phyloP scores from a whole-genome alignment of 2,797 vertebrate species.

The Sylvia borin region DNA sequence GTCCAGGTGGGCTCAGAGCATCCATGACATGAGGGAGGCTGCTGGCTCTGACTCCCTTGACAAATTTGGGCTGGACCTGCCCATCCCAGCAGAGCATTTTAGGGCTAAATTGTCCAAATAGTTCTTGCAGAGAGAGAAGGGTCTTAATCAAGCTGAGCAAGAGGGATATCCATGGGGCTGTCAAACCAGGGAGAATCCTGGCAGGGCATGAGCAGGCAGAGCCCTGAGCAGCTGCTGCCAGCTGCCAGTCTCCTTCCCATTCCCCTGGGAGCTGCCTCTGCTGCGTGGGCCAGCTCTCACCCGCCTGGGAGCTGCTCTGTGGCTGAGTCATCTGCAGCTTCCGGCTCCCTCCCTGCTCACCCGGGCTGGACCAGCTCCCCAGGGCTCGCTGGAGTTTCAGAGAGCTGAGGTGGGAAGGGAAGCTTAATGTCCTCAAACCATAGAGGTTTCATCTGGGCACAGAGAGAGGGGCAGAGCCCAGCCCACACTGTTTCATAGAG shows the following conservation, averaged over 20 bases:
- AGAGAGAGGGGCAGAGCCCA: neutral
- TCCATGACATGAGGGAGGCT: neutral
- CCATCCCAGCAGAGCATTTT: neutral
- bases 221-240: fast-evolving
- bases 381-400: neutral
- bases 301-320: neutral
- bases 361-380: neutral
- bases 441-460: neutral
- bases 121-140: neutral
- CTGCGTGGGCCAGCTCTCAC: neutral
- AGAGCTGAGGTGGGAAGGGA: neutral
- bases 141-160: neutral
- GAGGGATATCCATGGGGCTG: neutral
- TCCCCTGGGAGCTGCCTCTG: neutral
- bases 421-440: neutral
- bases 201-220: neutral
- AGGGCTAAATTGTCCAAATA: neutral
- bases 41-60: neutral
- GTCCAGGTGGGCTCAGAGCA: neutral
- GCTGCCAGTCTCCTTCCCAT: neutral
- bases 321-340: neutral
- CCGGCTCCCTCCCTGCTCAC: neutral
- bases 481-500: neutral
- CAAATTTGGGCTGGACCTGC: neutral
- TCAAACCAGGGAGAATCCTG: neutral